Evolutionary conservation across 2,888 invertebrate genomes (phyloP).

Genomic region (Athalia rosae): DNA sequence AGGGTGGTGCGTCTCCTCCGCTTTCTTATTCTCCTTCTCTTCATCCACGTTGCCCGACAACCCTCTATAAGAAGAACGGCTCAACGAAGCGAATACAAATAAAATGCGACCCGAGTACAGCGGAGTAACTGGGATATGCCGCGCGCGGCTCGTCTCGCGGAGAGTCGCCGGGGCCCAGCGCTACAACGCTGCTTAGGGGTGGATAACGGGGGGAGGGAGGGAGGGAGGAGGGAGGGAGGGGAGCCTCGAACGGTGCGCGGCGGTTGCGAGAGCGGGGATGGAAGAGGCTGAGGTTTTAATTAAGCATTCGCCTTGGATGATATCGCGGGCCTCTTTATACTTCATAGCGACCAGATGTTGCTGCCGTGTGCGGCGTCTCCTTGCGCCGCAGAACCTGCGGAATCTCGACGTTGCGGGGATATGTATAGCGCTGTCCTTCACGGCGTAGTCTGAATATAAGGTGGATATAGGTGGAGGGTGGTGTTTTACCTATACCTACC

Average conservation of each 20-base stretch:
- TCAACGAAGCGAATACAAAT: constrained; percentile 37
- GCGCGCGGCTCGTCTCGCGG: constrained; percentile 31
- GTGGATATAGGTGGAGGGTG: too few relatives aligned
- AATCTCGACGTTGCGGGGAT: constrained; percentile 6
- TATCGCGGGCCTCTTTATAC: constrained; percentile 76
- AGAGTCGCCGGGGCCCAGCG: constrained; percentile 24
- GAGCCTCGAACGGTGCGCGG: constrained; percentile 51
- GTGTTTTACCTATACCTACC: too few relatives aligned
- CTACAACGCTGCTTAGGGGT: neutral
- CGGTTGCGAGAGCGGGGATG: constrained; percentile 2
- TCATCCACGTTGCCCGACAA: neutral
- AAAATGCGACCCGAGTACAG: constrained; percentile 26
- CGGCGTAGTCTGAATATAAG: too few relatives aligned
- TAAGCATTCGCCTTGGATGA: constrained; percentile 72
- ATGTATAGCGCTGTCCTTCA: neutral
- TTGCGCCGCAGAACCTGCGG: constrained; percentile 6
- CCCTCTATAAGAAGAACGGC: constrained; percentile 37
- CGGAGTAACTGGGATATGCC: neutral
- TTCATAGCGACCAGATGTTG: constrained; percentile 77
- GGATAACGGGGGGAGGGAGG: constrained; percentile 55
- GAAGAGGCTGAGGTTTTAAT: constrained; percentile 72
- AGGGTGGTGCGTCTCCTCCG: constrained; percentile 45
- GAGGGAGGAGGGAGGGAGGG: constrained; percentile 47
- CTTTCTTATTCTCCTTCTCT: constrained; percentile 50
- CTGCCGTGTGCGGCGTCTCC: constrained; percentile 51